A percentile compares a stretch with the other conserved stretches of the same genome.
Conservation (phyloP, 2,113 vertebrate genomes). For the Neomonachus schauinslandi region DNA sequence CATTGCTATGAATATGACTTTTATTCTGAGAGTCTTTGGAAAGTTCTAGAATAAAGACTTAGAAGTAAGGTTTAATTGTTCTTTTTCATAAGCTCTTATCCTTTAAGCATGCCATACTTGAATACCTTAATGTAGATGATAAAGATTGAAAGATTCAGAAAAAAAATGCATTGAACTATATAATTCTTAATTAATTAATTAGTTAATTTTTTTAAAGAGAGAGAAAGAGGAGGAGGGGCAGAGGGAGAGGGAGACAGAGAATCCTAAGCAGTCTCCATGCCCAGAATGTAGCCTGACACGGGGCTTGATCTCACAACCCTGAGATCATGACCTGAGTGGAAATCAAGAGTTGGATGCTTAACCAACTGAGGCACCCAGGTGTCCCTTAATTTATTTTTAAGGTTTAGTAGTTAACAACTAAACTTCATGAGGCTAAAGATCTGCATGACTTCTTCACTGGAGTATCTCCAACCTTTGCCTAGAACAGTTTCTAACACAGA, state of each 20-base stretch:
- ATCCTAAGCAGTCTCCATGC: not conserved
- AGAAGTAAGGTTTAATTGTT: not conserved
- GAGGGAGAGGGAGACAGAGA: not conserved
- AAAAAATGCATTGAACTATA: not conserved
- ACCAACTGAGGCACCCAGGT: not conserved
- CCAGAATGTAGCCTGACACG: not conserved
- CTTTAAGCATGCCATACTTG: not conserved
- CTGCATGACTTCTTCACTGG: not conserved
- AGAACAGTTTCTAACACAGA: not conserved
- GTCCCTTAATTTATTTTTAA: not conserved
- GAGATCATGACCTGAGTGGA: not conserved
- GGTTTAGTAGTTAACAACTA: not conserved
- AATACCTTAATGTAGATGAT: not conserved
- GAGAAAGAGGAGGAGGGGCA: not conserved
- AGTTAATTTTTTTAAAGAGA: not conserved
- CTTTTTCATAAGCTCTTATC: not conserved
- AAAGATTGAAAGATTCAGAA: not conserved
- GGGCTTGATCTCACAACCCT: not conserved
- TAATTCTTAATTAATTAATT: not conserved
- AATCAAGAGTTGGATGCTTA: not conserved
- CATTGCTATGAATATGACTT: not conserved
- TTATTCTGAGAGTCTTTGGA: conserved; percentile 24
- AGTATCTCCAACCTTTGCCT: not conserved
- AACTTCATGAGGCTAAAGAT: not conserved
- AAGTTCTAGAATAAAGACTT: not conserved